Percentiles rank a stretch among this genome's conserved stretches.
Conservation (phyloP, 2,113 vertebrate genomes). For the Elachura formosa region DNA sequence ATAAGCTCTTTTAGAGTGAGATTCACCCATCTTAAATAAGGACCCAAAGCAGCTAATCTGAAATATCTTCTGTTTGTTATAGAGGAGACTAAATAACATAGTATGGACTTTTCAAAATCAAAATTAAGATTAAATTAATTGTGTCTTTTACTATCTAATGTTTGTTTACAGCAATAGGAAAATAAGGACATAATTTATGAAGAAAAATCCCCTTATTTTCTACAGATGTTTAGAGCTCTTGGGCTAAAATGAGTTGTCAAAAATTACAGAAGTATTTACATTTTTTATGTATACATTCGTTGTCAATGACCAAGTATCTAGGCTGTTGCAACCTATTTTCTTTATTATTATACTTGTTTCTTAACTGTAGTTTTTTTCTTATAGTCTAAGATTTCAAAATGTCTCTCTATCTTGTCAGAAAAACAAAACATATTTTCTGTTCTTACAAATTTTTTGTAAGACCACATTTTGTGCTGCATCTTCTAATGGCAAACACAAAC, state of each 20-base stretch:
- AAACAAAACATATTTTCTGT: neutral
- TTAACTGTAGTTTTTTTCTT: neutral
- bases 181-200: neutral
- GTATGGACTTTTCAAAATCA: neutral
- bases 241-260: neutral
- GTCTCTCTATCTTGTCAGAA: neutral
- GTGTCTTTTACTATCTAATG: neutral
- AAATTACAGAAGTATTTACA: neutral
- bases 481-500: neutral
- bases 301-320: neutral
- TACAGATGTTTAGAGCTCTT: neutral
- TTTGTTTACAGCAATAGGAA: neutral
- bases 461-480: neutral
- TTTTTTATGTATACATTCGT: neutral
- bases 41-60: neutral
- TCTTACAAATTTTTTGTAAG: neutral
- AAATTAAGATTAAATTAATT: neutral
- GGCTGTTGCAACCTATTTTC: neutral
- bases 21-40: neutral
- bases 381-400: neutral
- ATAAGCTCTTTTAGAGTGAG: neutral
- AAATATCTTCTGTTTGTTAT: neutral
- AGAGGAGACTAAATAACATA: neutral
- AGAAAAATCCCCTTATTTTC: neutral
- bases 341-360: neutral